Evolutionary conservation across 1,140 invertebrate species (phyloP), one percentile per base, ranked within the genome.

Genomic region (Drosophila auraria): DNA sequence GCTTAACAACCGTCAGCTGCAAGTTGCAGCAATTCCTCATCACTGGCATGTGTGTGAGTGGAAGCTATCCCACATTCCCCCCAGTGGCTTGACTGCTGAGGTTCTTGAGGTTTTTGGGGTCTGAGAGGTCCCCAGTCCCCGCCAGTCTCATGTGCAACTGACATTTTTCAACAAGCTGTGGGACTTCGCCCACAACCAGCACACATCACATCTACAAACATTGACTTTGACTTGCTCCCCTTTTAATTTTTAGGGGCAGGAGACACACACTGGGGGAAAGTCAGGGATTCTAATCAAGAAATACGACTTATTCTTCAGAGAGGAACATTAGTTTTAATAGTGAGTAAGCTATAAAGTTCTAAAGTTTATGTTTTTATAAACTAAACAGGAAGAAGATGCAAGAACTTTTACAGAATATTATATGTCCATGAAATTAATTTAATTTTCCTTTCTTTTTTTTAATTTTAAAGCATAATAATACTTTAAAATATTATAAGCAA

Each of bases 171-270:
- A 83, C 65, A 68, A 68, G 71, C 57, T 74, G 71, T 74, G 71
- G 71, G 71, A 74, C 50, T 62, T 57, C 2, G 17, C 44, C 59
- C 36, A 14, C 54, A 69, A 44, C 63, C 63, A 60, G 61, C 47
- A 64, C 69, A 76, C 42, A 61, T 74, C 56, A 50, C 65, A 63
- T 84, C 51, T 75, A 58, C 82, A 80, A 83, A 84, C 82, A 84
- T 83, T 83, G 82, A 83, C 82, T 83, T 81, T 84, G 78, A 81
- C 77, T 83, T 78, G 66, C 64, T 60, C 63, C 63, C 71, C 81
- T 53, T 45, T 74, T 78, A 82, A 71, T 82, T 77, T 73, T 66
- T 47, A 33, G 40, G 62, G 68, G 49, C 38, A 45, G 64, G 23
- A 44, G 17, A 17, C 4, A 11, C 8, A 40, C 68, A 71, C 70